Evolutionary conservation across 2,797 vertebrate genomes (phyloP), one percentile per base, ranked within the genome.

Genomic region (Pempheris klunzingeri): DNA sequence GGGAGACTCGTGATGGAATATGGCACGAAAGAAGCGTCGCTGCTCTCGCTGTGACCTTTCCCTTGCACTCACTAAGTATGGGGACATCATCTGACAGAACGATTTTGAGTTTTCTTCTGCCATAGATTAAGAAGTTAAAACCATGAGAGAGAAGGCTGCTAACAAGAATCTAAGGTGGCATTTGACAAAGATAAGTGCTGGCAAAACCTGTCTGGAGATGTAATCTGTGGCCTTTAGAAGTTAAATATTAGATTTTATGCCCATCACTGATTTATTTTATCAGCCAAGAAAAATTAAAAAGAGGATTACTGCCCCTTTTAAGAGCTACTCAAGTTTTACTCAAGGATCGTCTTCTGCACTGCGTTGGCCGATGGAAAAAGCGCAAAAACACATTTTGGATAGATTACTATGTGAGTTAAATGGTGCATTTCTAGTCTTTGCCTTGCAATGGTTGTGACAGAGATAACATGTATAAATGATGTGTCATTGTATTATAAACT

Each of bases 121-220:
- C n/a, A 34, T n/a, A 65, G 77, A 85, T 82, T 71, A 78, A 65
- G 64, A 83, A 80, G 71, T 85, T 78, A 80, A 84, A 74, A 84
- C 74, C 79, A 74, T 63, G 34, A 83, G 61, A 81, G 54, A 74
- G 44, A 81, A 47, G 46, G 24, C 64, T 58, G 49, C 53, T 71
- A 71, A 84, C 64, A 46, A 63, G 20, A 83, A 85, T 88, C 80
- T 77, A 30, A 85, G 54, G 61, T 90, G 89, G 74, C 85, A 90
- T 92, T 89, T 91, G 73, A 89, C 52, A 80, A 82, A 87, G 82
- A 91, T 83, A 87, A 87, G 71, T 88, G 75, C 65, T 63, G 74
- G 77, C 52, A 61, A 84, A 83, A 84, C 46, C 61, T 82, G 65
- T 80, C 75, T 76, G 50, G 22, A 87, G 82, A 91, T 88, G 41